Percentiles rank a stretch among this genome's conserved stretches.
Conservation (phyloP, 2,113 vertebrate genomes). For the Bujurquina vittata region DNA sequence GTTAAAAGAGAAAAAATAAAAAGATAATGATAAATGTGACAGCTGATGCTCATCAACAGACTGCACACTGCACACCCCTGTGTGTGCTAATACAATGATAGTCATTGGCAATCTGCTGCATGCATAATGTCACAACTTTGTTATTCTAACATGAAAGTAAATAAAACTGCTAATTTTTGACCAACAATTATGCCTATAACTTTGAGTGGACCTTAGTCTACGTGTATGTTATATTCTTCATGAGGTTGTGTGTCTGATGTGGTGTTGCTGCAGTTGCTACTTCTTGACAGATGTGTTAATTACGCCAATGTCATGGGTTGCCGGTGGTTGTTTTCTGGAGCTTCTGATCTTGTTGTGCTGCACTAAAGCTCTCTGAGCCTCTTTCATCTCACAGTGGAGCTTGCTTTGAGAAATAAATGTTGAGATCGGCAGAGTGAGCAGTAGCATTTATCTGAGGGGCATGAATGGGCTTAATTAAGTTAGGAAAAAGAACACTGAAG, state of each 20-base stretch:
- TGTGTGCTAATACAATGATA: too few species aligned
- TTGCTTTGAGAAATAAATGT: conserved; percentile 43
- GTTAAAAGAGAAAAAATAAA: too few species aligned
- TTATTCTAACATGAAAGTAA: not conserved
- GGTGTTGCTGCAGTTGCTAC: conserved; percentile 11
- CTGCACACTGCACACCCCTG: too few species aligned
- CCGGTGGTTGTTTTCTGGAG: conserved; percentile 27
- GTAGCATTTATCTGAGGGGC: conserved; percentile 50
- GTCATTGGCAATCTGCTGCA: not conserved
- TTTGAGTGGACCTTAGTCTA: too few species aligned
- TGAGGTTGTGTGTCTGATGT: conserved; percentile 16
- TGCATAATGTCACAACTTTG: not conserved
- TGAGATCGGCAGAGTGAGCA: conserved; percentile 26
- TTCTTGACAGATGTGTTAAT: conserved; percentile 51
- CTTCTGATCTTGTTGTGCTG: conserved; percentile 33
- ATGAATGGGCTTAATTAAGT: conserved; percentile 57
- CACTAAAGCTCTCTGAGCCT: conserved; percentile 46
- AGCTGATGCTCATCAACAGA: too few species aligned
- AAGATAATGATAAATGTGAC: too few species aligned
- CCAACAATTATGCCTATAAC: not conserved
- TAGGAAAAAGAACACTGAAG: conserved; percentile 48
- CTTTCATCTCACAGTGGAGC: conserved; percentile 52
- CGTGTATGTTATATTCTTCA: not conserved
- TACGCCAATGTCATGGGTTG: conserved; percentile 6
- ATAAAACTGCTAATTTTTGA: not conserved